phyloP scores from a whole-genome alignment of 2,113 vertebrate species.

The Rhynchomys soricoides region DNA sequence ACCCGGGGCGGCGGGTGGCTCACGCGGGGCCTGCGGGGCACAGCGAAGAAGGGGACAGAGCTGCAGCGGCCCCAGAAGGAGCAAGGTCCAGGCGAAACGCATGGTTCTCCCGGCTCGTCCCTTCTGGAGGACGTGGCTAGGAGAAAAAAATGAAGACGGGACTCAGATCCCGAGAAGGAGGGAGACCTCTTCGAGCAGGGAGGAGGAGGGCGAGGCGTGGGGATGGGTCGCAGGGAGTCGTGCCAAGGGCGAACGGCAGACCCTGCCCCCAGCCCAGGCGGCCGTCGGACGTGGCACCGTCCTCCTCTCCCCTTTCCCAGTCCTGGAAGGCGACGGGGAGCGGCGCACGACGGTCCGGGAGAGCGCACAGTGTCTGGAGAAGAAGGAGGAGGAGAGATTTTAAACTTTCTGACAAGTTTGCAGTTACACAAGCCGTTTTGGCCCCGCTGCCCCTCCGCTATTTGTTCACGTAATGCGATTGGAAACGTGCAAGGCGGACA shows the following conservation, averaged over 20 bases:
- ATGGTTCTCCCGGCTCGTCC: slow-evolving; percentile 59
- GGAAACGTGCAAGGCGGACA: slow-evolving; percentile 85
- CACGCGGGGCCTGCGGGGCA: slow-evolving; percentile 78
- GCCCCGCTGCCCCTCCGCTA: slow-evolving; percentile 81
- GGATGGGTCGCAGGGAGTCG: neutral
- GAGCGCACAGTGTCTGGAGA: slow-evolving; percentile 82
- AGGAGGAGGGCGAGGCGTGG: neutral
- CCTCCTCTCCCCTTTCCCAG: slow-evolving; percentile 25
- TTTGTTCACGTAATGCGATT: slow-evolving; percentile 87
- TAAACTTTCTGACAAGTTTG: slow-evolving; percentile 88
- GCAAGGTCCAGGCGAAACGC: slow-evolving; percentile 74
- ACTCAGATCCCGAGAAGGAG: slow-evolving; percentile 14
- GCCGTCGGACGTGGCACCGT: slow-evolving; percentile 69
- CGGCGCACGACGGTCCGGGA: slow-evolving; percentile 55
- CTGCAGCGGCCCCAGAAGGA: slow-evolving; percentile 81
- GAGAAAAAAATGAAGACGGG: neutral
- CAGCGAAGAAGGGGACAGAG: slow-evolving; percentile 83
- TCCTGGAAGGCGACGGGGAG: slow-evolving; percentile 61
- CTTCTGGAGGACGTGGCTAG: neutral
- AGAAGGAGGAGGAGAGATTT: slow-evolving; percentile 84
- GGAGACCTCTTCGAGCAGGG: neutral
- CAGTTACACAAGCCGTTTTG: slow-evolving; percentile 88
- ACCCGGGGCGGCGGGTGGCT: slow-evolving; percentile 80
- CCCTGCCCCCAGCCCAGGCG: neutral
- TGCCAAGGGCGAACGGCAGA: neutral